Evolutionary conservation across 2,888 invertebrate genomes (phyloP).

Genomic region (Eudasyphora cyanicolor): DNA sequence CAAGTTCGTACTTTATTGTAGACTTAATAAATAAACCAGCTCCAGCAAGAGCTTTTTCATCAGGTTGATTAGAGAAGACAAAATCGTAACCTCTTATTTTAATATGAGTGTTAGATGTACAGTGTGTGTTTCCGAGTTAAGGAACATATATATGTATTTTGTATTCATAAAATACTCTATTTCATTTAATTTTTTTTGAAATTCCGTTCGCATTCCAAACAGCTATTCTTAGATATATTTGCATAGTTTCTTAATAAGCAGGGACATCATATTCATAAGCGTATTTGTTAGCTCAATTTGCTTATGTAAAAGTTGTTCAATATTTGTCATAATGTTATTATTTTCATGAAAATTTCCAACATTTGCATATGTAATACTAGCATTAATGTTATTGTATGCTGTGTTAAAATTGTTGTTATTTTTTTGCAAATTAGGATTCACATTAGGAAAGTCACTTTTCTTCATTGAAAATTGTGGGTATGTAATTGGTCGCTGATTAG

Average conservation of each 20-base stretch:
- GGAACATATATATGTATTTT: slow-evolving; percentile 20
- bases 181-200: slow-evolving; percentile 4
- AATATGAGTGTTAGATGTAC: too few relatives aligned
- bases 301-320: slow-evolving; percentile 26
- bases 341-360: neutral
- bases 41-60: slow-evolving; percentile 53
- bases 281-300: too few relatives aligned
- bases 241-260: slow-evolving; percentile 8
- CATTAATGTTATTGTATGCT: neutral
- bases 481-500: neutral
- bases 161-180: slow-evolving; percentile 1
- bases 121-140: slow-evolving; percentile 43
- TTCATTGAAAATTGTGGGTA: neutral
- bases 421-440: neutral
- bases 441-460: neutral
- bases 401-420: neutral
- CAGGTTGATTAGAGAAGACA: slow-evolving; percentile 33
- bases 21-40: slow-evolving; percentile 49
- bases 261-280: too few relatives aligned
- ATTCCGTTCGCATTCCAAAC: slow-evolving; percentile 4
- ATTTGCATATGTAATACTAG: slow-evolving; percentile 10
- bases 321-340: slow-evolving; percentile 37
- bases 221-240: slow-evolving; percentile 5
- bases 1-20: slow-evolving; percentile 17
- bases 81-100: slow-evolving; percentile 46